These are phyloP conservation scores for Myiothlypis coronata DNA, from an alignment of 2,797 vertebrate genomes.

Conservation along the genomic window DNA sequence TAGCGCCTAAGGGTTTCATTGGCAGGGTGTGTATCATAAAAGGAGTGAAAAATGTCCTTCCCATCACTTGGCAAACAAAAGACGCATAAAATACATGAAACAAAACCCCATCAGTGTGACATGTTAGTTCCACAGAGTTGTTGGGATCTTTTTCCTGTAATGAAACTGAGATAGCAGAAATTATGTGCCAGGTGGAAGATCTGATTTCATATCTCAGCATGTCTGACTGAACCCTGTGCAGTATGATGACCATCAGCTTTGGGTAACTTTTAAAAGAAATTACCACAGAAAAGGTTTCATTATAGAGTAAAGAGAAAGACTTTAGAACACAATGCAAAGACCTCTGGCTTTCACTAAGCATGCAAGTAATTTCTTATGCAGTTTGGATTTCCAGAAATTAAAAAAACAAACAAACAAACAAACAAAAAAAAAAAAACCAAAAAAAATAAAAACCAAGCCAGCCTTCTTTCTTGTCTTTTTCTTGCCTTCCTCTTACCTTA, in stretches of 20 bases:
- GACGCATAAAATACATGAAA: rapidly evolving
- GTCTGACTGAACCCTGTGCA: neutral
- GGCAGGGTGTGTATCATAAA: neutral
- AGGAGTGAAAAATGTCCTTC: neutral
- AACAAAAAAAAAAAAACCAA: neutral
- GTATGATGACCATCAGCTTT: rapidly evolving
- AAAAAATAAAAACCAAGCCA: neutral
- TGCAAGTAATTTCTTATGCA: neutral
- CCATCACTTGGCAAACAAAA: neutral
- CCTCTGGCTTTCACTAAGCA: neutral
- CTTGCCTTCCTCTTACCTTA: neutral
- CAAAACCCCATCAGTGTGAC: neutral
- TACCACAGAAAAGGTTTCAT: neutral
- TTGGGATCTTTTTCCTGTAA: neutral
- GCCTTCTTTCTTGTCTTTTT: neutral
- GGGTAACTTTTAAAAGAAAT: neutral
- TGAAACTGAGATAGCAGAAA: neutral
- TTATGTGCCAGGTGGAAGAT: neutral
- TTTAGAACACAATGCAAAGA: neutral
- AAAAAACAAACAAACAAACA: neutral
- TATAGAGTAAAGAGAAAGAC: neutral
- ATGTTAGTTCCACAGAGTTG: neutral
- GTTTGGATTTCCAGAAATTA: neutral
- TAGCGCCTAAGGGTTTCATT: neutral
- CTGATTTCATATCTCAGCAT: neutral